Conservation (phyloP, 2,113 vertebrate genomes). For the Hippocampus comes region DNA sequence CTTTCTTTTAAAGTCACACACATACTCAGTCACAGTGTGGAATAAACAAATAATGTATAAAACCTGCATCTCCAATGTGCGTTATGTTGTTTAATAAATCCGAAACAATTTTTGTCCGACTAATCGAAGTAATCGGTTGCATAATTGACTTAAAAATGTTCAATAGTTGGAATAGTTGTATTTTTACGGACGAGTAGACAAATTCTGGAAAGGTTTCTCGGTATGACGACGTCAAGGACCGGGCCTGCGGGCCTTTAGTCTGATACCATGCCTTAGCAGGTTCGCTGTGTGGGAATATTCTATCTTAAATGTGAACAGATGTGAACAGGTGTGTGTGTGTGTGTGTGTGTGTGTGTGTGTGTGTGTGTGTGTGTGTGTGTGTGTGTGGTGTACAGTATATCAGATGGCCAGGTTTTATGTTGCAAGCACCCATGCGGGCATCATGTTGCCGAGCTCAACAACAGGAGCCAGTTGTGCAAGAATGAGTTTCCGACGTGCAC, state of each 20-base stretch:
- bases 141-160: not conserved
- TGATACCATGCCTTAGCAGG: not conserved
- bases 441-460: conserved; percentile 42
- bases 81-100: not conserved
- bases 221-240: not conserved
- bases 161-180: not conserved
- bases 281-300: not conserved
- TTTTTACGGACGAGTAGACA: not conserved
- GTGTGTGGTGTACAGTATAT: conserved; percentile 19
- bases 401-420: conserved; percentile 39
- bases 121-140: not conserved
- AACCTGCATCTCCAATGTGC: not conserved
- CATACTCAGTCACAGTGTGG: no score
- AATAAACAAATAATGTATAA: not conserved
- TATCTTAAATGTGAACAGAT: conserved; percentile 32
- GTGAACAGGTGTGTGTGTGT: conserved; percentile 14
- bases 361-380: conserved; percentile 21
- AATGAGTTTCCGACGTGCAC: conserved; percentile 55
- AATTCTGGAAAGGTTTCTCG: not conserved
- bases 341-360: conserved; percentile 20
- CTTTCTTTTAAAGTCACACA: no score
- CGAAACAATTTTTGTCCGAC: not conserved
- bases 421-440: conserved; percentile 44
- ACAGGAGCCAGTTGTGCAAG: conserved; percentile 40
- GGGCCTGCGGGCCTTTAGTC: not conserved